Evolutionary conservation across 64 coral and sea anemone species (phyloP), one percentile per base, ranked within the genome.

Genomic region (Montipora efflorescens): DNA sequence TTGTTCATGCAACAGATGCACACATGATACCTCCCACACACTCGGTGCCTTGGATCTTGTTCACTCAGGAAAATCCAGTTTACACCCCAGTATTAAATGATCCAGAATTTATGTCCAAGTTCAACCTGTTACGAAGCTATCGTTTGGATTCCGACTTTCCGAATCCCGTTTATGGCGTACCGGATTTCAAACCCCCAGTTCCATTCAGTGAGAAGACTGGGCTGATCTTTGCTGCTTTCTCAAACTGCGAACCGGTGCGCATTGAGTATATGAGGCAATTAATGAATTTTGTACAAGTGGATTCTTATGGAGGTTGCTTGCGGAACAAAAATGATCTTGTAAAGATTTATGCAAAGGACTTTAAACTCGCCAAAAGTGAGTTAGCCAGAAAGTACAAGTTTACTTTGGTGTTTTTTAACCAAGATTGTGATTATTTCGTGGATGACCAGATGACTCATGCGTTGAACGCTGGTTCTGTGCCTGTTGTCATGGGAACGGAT

Each of bases 361-460:
- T 57, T 25, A 74, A 57, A 46, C 74, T 57, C 46, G 48, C 21
- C 11, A 77, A 58, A 70, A n/a, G 7, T 89, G 82, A 61, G 89
- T 94, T 62, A 57, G 53, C 53, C 53, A 57, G 53, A 57, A 57
- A 57, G 53, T 57, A 57, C 53, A 57, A 57, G 53, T 57, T 57
- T 57, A 57, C 53, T 57, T 11, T 57, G 53, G 53, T 57, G 53
- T 57, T 57, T 57, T 57, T 57, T 57, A 57, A 57, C 53, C 53
- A 57, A 57, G 53, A 57, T 57, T 57, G 53, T 57, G 53, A 57
- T 57, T 57, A 57, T 57, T 57, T 57, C 53, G 87, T 94, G 3
- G 87, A 94, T 22, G 92, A 94, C 49, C 84, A 89, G 55, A 62
- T 94, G 16, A 21, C 18, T 4, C 87, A 94, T 61, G 92, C 92